These are phyloP conservation scores for Scrobipalpa atriplicella DNA, from an alignment of 2,888 invertebrate genomes.

Conservation along the genomic window DNA sequence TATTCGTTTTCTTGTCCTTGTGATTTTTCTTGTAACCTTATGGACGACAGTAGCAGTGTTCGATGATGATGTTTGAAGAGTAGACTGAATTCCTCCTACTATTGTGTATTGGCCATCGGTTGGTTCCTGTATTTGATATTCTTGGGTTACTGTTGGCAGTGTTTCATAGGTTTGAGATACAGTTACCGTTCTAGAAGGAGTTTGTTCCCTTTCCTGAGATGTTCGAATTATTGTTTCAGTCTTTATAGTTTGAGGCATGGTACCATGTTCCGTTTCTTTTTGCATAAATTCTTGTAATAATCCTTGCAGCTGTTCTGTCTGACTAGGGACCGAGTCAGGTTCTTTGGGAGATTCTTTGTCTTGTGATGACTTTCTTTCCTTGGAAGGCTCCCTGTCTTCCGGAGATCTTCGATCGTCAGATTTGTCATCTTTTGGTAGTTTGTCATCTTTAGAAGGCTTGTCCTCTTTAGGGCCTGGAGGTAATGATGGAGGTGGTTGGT, in stretches of 20 bases:
- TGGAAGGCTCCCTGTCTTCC: background rate
- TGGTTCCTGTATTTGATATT: constrained; percentile 55
- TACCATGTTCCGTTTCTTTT: constrained; percentile 50
- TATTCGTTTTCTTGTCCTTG: constrained; percentile 87
- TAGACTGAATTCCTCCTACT: constrained; percentile 53
- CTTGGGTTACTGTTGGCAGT: constrained; percentile 41
- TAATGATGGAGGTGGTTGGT: constrained; percentile 46
- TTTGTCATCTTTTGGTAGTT: constrained; percentile 36
- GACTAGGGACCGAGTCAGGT: constrained; percentile 32
- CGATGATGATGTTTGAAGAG: constrained; percentile 44
- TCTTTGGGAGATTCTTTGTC: constrained; percentile 32
- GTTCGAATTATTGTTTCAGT: constrained; percentile 34
- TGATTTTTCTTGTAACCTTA: constrained; percentile 89
- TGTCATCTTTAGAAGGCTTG: constrained; percentile 34
- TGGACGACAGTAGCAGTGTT: constrained; percentile 86
- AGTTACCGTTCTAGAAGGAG: constrained; percentile 45
- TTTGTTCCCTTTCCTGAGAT: constrained; percentile 45
- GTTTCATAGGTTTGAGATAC: constrained; percentile 46
- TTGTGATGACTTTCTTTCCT: constrained; percentile 33
- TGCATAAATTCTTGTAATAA: constrained; percentile 57
- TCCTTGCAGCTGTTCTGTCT: constrained; percentile 41
- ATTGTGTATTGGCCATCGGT: constrained; percentile 42
- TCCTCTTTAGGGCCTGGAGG: constrained; percentile 40
- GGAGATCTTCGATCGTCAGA: background rate
- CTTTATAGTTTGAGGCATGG: constrained; percentile 36